Evolutionary conservation across 2,888 invertebrate genomes (phyloP).

Genomic region (Frankliniella intonsa): DNA sequence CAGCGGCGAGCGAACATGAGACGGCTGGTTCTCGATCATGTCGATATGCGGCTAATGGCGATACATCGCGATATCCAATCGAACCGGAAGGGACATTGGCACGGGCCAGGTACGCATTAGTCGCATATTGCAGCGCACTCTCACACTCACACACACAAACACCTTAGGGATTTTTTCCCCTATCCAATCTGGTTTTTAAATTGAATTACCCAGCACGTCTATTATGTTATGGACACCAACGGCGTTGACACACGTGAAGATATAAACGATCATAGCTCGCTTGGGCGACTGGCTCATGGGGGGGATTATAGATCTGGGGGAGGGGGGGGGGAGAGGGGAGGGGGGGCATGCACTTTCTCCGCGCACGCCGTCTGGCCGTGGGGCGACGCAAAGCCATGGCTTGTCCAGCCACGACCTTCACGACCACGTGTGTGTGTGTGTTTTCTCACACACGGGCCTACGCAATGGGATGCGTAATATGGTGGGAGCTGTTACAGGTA

Average conservation of each 20-base stretch:
- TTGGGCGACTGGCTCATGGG: too few relatives aligned
- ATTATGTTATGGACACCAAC: too few relatives aligned
- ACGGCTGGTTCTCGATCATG: neutral
- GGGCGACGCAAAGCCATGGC: neutral
- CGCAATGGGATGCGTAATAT: conserved; percentile 16
- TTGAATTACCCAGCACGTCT: too few relatives aligned
- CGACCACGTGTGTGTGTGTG: neutral
- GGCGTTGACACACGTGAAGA: too few relatives aligned
- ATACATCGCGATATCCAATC: neutral
- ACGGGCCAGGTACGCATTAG: too few relatives aligned
- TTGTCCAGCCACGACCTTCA: conserved; percentile 14
- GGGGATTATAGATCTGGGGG: too few relatives aligned
- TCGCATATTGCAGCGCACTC: too few relatives aligned
- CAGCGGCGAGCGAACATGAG: neutral
- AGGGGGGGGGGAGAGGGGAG: too few relatives aligned
- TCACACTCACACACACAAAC: too few relatives aligned
- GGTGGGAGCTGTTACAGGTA: neutral
- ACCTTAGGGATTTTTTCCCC: too few relatives aligned
- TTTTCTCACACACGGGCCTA: neutral
- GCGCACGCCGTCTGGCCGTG: neutral
- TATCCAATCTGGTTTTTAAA: too few relatives aligned
- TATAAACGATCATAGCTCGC: too few relatives aligned
- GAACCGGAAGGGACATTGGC: neutral
- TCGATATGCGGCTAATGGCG: neutral
- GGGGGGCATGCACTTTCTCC: neutral